These are phyloP conservation scores for Cololabis saira DNA, from an alignment of 2,113 vertebrate genomes.

Conservation along the genomic window DNA sequence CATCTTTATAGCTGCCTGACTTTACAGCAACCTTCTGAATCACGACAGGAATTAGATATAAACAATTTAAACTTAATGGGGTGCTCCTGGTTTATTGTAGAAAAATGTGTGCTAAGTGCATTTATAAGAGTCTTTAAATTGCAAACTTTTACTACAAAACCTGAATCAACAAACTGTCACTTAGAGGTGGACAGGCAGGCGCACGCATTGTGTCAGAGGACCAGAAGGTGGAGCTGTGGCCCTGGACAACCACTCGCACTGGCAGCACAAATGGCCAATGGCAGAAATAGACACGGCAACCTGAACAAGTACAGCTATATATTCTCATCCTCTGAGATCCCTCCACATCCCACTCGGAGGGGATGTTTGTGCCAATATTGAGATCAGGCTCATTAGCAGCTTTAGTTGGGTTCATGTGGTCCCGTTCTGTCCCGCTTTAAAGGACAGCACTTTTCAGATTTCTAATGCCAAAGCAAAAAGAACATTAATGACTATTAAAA, in stretches of 20 bases:
- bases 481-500: neutral
- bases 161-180: neutral
- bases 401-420: conserved; percentile 20
- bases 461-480: conserved; percentile 17
- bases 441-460: conserved; percentile 10
- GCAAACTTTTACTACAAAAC: conserved; percentile 13
- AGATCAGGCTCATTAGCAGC: conserved; percentile 34
- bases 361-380: conserved; percentile 27
- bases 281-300: conserved; percentile 14
- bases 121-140: neutral
- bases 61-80: neutral
- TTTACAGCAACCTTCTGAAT: neutral
- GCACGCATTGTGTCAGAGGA: conserved; percentile 32
- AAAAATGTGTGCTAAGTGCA: neutral
- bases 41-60: neutral
- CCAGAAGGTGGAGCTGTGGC: conserved; percentile 79
- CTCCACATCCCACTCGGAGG: conserved; percentile 18
- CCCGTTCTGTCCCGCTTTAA: conserved; percentile 20
- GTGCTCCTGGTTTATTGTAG: neutral
- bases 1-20: conserved; percentile 11
- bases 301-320: conserved; percentile 41
- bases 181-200: neutral
- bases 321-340: conserved; percentile 34
- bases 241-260: conserved; percentile 35
- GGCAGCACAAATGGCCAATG: conserved; percentile 8